These are phyloP conservation scores for Drosophila equinoxialis DNA, from an alignment of 1,140 invertebrate species.

Conservation along the genomic window DNA sequence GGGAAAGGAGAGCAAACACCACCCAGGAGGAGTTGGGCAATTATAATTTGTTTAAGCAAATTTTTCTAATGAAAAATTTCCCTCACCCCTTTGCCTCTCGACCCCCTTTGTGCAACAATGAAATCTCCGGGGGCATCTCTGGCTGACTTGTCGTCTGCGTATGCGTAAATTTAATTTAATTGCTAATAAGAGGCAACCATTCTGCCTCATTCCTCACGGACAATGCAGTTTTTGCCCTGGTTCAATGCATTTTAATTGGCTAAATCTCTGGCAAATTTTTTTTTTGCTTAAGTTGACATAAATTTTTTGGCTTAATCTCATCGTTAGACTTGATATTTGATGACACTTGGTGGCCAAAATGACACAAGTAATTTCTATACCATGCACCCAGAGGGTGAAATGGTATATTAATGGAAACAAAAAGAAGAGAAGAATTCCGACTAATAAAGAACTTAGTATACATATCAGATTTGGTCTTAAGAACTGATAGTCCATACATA, in stretches of 20 bases:
- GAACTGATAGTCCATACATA: too few species aligned
- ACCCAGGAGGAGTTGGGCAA: constrained; percentile 75
- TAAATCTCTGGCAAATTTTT: constrained; percentile 34
- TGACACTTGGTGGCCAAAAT: constrained; percentile 57
- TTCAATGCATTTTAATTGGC: constrained; percentile 83
- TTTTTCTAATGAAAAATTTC: constrained; percentile 72
- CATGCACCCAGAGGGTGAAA: too few species aligned
- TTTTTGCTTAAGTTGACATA: neutral
- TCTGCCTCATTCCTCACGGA: constrained; percentile 17
- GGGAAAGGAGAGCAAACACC: constrained; percentile 35
- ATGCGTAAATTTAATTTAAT: constrained; percentile 79
- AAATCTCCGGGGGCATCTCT: constrained; percentile 16
- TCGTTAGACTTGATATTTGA: constrained; percentile 69
- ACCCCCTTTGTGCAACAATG: too few species aligned
- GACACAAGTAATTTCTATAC: constrained; percentile 38
- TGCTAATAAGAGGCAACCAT: constrained; percentile 66
- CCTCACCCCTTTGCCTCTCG: constrained; percentile 11
- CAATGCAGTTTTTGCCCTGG: constrained; percentile 51
- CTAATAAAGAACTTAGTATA: too few species aligned
- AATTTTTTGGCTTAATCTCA: constrained; percentile 73
- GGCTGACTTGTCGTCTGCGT: constrained; percentile 71
- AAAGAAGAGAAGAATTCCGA: too few species aligned
- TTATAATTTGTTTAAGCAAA: constrained; percentile 66
- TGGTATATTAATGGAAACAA: too few species aligned
- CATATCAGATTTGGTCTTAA: too few species aligned